Percentiles rank a stretch among this genome's conserved stretches.
Evolutionary conservation across 2,797 vertebrate species (phyloP).

Genomic region (Bovichtus variegatus): DNA sequence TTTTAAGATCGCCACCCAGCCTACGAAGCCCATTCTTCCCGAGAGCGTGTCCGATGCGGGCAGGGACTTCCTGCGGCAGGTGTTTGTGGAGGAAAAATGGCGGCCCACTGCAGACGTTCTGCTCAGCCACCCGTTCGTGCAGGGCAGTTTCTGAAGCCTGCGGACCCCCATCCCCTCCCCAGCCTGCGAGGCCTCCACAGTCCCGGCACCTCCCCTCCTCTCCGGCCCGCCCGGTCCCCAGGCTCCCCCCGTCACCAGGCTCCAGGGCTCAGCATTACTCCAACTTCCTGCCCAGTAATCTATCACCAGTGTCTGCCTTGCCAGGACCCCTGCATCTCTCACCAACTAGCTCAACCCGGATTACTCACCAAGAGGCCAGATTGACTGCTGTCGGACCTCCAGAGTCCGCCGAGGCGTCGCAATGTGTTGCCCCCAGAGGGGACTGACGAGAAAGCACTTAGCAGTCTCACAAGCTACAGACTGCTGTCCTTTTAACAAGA

Average conservation of each 20-base stretch:
- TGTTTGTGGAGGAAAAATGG: constrained; percentile 94
- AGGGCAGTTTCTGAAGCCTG: constrained; percentile 86
- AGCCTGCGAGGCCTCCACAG: constrained; percentile 40
- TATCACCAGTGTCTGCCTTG: constrained; percentile 81
- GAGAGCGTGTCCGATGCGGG: constrained; percentile 88
- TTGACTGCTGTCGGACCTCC: constrained; percentile 49
- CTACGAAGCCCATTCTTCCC: constrained; percentile 91
- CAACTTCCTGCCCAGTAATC: constrained; percentile 64
- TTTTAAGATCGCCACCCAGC: constrained; percentile 96
- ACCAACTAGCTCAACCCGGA: constrained; percentile 60
- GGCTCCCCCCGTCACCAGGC: constrained; percentile 42
- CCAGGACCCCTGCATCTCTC: constrained; percentile 64
- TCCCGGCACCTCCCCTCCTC: constrained; percentile 53
- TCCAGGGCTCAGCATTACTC: constrained; percentile 60
- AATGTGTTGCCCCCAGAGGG: constrained; percentile 41
- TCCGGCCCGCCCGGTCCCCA: constrained; percentile 62
- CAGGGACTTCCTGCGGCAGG: constrained; percentile 91
- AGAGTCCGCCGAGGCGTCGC: constrained; percentile 46
- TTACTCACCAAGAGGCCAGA: constrained; percentile 52
- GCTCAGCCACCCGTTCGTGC: constrained; percentile 91
- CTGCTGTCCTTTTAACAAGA: constrained; percentile 52
- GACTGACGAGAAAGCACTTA: constrained; percentile 56
- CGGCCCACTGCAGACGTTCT: constrained; percentile 91
- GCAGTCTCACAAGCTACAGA: constrained; percentile 49
- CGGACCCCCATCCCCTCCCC: constrained; percentile 39